Conservation (phyloP, 2,888 invertebrate genomes). For the Tuberolachnus salignus region DNA sequence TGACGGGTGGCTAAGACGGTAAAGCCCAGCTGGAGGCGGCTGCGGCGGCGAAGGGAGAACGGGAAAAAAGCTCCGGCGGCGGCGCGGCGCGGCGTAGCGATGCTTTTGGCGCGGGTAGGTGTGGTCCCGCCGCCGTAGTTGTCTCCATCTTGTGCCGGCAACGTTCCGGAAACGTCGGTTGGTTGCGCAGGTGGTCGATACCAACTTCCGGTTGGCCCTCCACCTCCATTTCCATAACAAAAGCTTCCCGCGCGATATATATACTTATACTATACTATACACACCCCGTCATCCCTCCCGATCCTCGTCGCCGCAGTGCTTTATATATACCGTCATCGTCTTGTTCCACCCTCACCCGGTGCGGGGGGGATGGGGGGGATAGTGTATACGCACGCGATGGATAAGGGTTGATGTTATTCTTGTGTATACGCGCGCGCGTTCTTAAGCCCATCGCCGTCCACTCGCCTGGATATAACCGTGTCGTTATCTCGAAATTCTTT, state of each 20-base stretch:
- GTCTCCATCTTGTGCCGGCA: slow-evolving; percentile 53
- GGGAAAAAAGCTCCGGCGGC: slow-evolving; percentile 40
- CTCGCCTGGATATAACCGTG: background rate
- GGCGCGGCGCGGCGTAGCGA: slow-evolving; percentile 40
- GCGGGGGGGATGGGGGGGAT: no score
- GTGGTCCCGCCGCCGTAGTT: slow-evolving; percentile 47
- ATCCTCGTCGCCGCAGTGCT: background rate
- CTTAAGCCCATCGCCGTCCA: background rate
- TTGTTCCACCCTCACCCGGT: background rate
- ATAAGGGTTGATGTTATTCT: background rate
- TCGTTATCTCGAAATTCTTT: no score
- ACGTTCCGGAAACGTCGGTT: slow-evolving; percentile 55
- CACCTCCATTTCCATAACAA: slow-evolving; percentile 52
- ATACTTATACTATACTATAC: no score
- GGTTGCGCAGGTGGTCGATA: slow-evolving; percentile 57
- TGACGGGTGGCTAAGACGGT: no score
- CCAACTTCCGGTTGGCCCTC: slow-evolving; percentile 51
- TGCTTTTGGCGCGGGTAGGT: slow-evolving; percentile 50
- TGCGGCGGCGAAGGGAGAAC: background rate
- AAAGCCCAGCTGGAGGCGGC: background rate
- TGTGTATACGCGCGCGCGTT: background rate
- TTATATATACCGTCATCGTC: background rate
- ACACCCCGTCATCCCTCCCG: background rate
- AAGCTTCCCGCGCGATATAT: slow-evolving; percentile 23
- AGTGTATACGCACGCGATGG: background rate